Base-by-base conservation (phyloP, 2,113 vertebrate genomes). In the Podarcis raffonei region DNA sequence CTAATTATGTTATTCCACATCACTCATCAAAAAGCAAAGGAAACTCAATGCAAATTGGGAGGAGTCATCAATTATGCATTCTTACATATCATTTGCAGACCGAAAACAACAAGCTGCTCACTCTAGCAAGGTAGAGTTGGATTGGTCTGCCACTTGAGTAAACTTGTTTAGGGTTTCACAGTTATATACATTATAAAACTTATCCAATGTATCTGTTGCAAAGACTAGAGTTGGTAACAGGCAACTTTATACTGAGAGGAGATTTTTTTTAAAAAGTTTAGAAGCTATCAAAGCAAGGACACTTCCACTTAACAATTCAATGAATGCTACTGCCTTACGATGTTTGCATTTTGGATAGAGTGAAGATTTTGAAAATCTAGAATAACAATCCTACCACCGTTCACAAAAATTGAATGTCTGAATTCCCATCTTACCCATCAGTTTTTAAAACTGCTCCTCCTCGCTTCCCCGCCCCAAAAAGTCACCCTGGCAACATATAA, bases 271-370 rank as follows among this genome's bases (percentile, higher is more conserved):
- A 0, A 35, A 42, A 0, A 35, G 81, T 82, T 65, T 59, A 57
- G 8, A 59, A 81, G 5, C 72, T 77, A 16, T 16, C 0, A 0
- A 69, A n/a, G 20, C 77, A 66, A 59, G 57, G 59, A 69, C 42
- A 16, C 1, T 57, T 83, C 27, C 87, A 42, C 4, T 1, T 6
- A 81, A 32, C 57, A 86, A 81, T 37, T 42, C 30, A 80, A 68
- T 57, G 85, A 76, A 86, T 76, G 78, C 32, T 76, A 32, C 59
- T 91, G 25, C 66, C 83, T 72, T 3, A 0, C 0, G 5, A 32
- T 13, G 32, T 90, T 23, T 0, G 18, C 72, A 75, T 0, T 1
- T 81, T 48, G 57, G 57, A 75, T 65, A 32, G 27, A 75, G 30
- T 88, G 32, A 75, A 53, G 71, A n/a, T 25, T 62, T 62, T 87